These are phyloP conservation scores for Idaea aversata DNA, from an alignment of 2,888 invertebrate species.

Conservation along the genomic window DNA sequence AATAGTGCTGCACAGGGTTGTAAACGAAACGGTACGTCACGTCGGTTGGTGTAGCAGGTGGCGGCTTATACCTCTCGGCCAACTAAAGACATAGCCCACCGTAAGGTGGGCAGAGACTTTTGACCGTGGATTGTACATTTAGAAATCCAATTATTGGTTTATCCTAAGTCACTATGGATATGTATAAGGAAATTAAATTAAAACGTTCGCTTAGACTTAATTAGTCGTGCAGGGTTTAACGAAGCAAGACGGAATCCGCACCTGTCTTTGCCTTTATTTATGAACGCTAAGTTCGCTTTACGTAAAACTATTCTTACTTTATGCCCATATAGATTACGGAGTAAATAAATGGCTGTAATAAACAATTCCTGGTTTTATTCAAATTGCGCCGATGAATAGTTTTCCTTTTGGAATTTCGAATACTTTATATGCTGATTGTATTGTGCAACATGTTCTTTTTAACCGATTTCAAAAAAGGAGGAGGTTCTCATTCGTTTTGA, in stretches of 20 bases:
- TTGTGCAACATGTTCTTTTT: neutral
- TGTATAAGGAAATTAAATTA: constrained; percentile 12
- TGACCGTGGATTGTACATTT: neutral
- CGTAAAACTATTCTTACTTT: constrained; percentile 34
- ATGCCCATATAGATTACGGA: neutral
- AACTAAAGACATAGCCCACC: no score
- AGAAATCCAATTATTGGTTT: neutral
- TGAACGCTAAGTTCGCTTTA: constrained; percentile 40
- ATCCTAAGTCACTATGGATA: neutral
- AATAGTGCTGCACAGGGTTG: no score
- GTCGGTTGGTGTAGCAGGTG: no score
- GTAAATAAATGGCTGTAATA: neutral
- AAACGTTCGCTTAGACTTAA: constrained; percentile 43
- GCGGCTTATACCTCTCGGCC: no score
- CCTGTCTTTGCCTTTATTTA: constrained; percentile 59
- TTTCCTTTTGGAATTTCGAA: neutral
- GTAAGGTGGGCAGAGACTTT: no score
- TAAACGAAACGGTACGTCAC: no score
- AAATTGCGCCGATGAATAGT: neutral
- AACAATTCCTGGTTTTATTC: constrained; percentile 1
- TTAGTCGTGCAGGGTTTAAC: constrained; percentile 48
- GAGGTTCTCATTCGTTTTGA: neutral
- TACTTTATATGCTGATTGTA: neutral
- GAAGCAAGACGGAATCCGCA: constrained; percentile 46
- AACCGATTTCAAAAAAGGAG: no score